These are phyloP conservation scores for Amphipyra berbera DNA, from an alignment of 2,888 invertebrate species.

Conservation along the genomic window DNA sequence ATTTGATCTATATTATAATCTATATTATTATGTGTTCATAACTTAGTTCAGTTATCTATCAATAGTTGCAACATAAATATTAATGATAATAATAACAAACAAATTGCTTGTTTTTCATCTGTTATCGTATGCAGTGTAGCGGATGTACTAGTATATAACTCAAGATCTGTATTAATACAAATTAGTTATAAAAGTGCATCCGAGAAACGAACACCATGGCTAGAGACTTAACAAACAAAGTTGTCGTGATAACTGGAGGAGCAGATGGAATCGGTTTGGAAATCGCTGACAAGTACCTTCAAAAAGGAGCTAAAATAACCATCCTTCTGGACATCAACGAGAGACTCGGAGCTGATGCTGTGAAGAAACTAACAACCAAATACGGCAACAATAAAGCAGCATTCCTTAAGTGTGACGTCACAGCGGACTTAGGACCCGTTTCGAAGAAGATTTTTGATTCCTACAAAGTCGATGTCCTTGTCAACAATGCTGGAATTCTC, in stretches of 20 bases:
- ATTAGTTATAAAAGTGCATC: slow-evolving; percentile 18
- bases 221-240: slow-evolving; percentile 56
- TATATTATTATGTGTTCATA: no score
- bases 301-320: slow-evolving; percentile 72
- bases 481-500: slow-evolving; percentile 83
- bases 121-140: slow-evolving; percentile 18
- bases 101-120: slow-evolving; percentile 40
- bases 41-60: slow-evolving; percentile 1
- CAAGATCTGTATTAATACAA: background rate
- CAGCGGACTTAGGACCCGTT: slow-evolving; percentile 78
- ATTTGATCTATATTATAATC: no score
- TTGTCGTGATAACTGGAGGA: slow-evolving; percentile 83
- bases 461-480: slow-evolving; percentile 80
- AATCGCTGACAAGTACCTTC: slow-evolving; percentile 80
- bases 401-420: slow-evolving; percentile 88
- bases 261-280: slow-evolving; percentile 86
- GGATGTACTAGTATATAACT: slow-evolving; percentile 23
- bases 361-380: slow-evolving; percentile 77
- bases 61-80: slow-evolving; percentile 1
- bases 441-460: slow-evolving; percentile 69
- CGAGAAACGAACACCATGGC: slow-evolving; percentile 42
- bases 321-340: slow-evolving; percentile 72
- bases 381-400: slow-evolving; percentile 80
- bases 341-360: slow-evolving; percentile 74
- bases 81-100: slow-evolving; percentile 25